Conservation (phyloP, 92 coral and sea anemone genomes). For the Actinostola sp. region DNA sequence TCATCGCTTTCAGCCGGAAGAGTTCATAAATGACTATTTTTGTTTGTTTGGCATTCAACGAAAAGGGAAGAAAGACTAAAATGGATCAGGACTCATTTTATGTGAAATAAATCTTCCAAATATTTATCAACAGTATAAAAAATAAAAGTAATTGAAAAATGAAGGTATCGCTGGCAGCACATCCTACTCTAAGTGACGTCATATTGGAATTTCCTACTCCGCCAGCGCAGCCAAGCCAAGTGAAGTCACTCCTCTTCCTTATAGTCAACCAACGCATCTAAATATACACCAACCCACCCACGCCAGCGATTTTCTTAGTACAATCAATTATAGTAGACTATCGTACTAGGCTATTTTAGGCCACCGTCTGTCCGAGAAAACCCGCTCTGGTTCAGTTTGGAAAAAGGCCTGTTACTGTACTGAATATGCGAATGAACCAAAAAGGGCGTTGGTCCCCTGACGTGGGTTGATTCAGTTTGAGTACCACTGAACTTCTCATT, state of each 20-base stretch:
- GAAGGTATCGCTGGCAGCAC: no score
- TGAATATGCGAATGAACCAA: no score
- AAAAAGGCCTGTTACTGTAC: not conserved
- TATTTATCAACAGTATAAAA: not conserved
- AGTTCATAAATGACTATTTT: no score
- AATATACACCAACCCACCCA: constrained; percentile 29
- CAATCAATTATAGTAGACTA: constrained; percentile 20
- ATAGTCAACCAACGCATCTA: constrained; percentile 19
- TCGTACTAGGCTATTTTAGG: constrained; percentile 18
- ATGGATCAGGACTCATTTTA: not conserved
- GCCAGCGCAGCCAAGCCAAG: not conserved
- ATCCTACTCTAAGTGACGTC: constrained; percentile 31
- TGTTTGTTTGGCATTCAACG: no score
- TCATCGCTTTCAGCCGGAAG: not conserved
- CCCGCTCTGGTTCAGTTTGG: not conserved
- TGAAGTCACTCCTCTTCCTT: constrained; percentile 12
- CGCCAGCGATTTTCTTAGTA: constrained; percentile 12
- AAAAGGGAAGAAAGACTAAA: not conserved
- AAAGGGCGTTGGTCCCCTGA: not conserved
- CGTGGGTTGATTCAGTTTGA: no score
- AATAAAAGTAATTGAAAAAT: not conserved
- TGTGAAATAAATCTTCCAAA: not conserved
- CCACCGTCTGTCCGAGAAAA: constrained; percentile 23
- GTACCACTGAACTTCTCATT: no score
- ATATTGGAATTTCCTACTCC: not conserved